Base-by-base conservation (phyloP, 1,140 invertebrate species). In the Lycorma delicatula region DNA sequence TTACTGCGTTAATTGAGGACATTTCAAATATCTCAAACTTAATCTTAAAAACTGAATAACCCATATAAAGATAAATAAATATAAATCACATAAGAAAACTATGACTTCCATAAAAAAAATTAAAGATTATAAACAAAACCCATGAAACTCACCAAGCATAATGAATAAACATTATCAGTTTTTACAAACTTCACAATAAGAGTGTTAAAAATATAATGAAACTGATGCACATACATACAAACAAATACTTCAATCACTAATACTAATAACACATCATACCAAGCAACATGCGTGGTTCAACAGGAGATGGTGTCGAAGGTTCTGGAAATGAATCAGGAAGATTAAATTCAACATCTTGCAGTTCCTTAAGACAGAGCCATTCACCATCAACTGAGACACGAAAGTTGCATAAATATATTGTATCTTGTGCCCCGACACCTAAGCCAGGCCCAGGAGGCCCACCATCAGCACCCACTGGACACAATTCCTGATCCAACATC, bases 351-450 rank as follows among this genome's bases (percentile, higher is more conserved):
- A 93, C 87, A 72, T 93, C 91, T 60, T 93, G 87, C 38, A 97
- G 76, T 72, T 97, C 93, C 70, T 93, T 91, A 23, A 97, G 74
- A 71, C 93, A 97, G n/a, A 97, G 78, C 93, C 93, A 97, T 72
- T 97, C 93, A 27, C 93, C 93, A 68, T 97, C 93, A 9, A 97
- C 93, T 22, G 92, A 95, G 0, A 97, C 93, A 26, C 93, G 85
- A 73, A 97, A 97, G 72, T 97, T 97, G 76, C 93, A 97, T 69
- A 97, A 72, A 74, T 97, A 97, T 70, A 97, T 95, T 13, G 93
- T 97, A 72, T 97, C 93, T 74, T 94, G 90, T 28, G 91, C 91
- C 63, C 86, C 86, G 41, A 44, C 60, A 85, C 84, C 78, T 89
- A 83, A 63, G 87, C 85, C 66, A 80, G 60, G 36, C 64, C 65